A percentile compares a stretch with the other conserved stretches of the same genome.
Conservation (phyloP, 1,140 invertebrate species). For the Apis mellifera region Amel_HAv3.1 CM009938.2:12399001-12399500, state of each 20-base stretch:
- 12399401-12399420: constrained; percentile 34
- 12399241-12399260: constrained; percentile 72
- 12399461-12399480: constrained; percentile 83
- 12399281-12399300: constrained; percentile 70
- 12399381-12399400: constrained; percentile 71
- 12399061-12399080: constrained; percentile 41
- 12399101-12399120: constrained; percentile 1
- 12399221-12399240: constrained; percentile 63
- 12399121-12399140: constrained; percentile 35
- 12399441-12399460: constrained; percentile 81
- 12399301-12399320: constrained; percentile 69
- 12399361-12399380: constrained; percentile 71
- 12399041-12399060: background rate
- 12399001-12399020: background rate
- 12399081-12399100: constrained; percentile 56
- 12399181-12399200: constrained; percentile 15
- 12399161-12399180: constrained; percentile 37
- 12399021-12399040: background rate
- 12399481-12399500: constrained; percentile 84
- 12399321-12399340: constrained; percentile 71
- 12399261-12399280: constrained; percentile 75
- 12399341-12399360: constrained; percentile 74
- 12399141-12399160: constrained; percentile 71
- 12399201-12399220: constrained; percentile 63
- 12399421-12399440: constrained; percentile 64